These are phyloP conservation scores for Telenomus remus DNA, from an alignment of 1,140 invertebrate species.

Conservation along the genomic window DNA sequence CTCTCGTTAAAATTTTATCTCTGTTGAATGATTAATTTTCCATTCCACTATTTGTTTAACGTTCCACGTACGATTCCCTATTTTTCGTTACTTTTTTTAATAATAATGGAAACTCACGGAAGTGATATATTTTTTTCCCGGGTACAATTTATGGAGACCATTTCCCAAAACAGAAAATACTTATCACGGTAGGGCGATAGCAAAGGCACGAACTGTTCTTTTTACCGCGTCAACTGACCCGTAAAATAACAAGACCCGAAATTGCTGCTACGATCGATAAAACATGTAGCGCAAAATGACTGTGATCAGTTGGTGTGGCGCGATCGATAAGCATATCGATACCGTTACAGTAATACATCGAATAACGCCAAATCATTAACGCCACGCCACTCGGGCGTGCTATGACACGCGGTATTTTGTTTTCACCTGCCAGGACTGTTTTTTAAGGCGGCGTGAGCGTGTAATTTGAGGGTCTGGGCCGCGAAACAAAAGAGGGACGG, in stretches of 20 bases:
- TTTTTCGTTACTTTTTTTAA: too few species aligned
- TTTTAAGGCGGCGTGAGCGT: conserved; percentile 8
- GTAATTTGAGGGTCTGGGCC: conserved; percentile 26
- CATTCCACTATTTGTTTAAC: too few species aligned
- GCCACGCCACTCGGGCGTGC: conserved; percentile 7
- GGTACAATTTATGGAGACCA: too few species aligned
- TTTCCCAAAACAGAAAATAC: conserved; percentile 11
- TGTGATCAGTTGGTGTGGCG: not conserved
- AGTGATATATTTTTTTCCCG: not conserved
- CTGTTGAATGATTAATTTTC: too few species aligned
- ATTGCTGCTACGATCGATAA: not conserved
- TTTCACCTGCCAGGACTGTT: conserved; percentile 14
- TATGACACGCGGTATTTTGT: conserved; percentile 28
- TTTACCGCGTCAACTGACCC: conserved; percentile 8
- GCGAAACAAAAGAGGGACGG: conserved; percentile 10
- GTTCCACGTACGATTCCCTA: too few species aligned
- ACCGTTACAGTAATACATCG: conserved; percentile 17
- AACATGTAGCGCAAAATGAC: conserved; percentile 6
- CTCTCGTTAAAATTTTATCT: not conserved
- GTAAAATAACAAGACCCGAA: conserved; percentile 20
- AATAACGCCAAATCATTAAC: conserved; percentile 28
- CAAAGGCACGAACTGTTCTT: not conserved
- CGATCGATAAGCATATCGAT: conserved; percentile 14
- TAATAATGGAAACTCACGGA: not conserved
- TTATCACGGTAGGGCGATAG: not conserved